Percentiles rank a stretch among this genome's conserved stretches.
These are phyloP conservation scores for Eospalax fontanierii DNA, from an alignment of 2,797 vertebrate genomes.

Conservation along the genomic window DNA sequence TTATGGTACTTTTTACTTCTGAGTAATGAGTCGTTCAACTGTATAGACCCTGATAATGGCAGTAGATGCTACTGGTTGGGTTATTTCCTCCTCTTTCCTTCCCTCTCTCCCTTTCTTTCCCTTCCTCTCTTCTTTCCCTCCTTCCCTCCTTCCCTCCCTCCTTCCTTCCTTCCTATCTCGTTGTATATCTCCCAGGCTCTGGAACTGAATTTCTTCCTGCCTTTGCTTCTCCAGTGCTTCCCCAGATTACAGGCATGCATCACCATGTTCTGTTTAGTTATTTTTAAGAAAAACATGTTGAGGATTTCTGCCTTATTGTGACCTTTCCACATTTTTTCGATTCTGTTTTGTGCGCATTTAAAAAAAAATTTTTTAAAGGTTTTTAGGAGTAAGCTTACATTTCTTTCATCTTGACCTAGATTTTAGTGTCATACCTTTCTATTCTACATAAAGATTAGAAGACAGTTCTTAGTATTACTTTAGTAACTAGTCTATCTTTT, in stretches of 20 bases:
- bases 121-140: too few species aligned
- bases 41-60: neutral
- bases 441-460: slow-evolving; percentile 21
- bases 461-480: slow-evolving; percentile 1
- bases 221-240: neutral
- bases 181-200: neutral
- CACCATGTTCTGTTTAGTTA: neutral
- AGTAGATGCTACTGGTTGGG: neutral
- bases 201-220: neutral
- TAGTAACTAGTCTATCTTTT: slow-evolving; percentile 4
- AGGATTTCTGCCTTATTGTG: neutral
- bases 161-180: neutral
- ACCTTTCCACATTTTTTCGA: neutral
- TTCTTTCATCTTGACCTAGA: neutral
- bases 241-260: neutral
- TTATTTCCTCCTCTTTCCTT: neutral
- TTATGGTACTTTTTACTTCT: slow-evolving; percentile 53
- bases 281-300: slow-evolving; percentile 21
- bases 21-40: slow-evolving; percentile 31
- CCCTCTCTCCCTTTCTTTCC: neutral
- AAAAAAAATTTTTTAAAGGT: slow-evolving; percentile 33
- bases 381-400: slow-evolving; percentile 37
- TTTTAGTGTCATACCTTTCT: slow-evolving; percentile 22
- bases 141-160: too few species aligned
- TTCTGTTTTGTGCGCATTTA: slow-evolving; percentile 13